phyloP scores from a whole-genome alignment of 2,888 invertebrate species.

The Drosophila affinis region DNA sequence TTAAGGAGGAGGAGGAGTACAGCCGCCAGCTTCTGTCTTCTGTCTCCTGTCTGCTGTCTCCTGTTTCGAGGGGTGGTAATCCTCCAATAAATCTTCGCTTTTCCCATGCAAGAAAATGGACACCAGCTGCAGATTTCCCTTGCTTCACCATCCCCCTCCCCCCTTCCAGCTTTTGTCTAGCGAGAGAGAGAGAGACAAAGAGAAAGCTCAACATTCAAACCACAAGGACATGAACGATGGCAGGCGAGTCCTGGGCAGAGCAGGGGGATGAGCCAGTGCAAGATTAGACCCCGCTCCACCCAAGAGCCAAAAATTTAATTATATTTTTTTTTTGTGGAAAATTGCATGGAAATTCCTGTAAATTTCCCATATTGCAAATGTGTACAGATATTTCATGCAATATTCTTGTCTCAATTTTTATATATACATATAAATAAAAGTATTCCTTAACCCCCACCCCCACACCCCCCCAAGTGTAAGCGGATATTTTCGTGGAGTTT shows the following conservation, averaged over 20 bases:
- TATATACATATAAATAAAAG: neutral
- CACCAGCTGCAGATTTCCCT: constrained; percentile 64
- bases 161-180: constrained; percentile 36
- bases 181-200: neutral
- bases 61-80: constrained; percentile 30
- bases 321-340: constrained; percentile 49
- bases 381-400: constrained; percentile 11
- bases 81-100: constrained; percentile 65
- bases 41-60: constrained; percentile 18
- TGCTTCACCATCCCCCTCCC: neutral
- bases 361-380: constrained; percentile 23
- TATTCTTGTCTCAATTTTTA: too few species aligned
- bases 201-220: constrained; percentile 52
- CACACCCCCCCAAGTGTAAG: neutral
- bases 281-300: constrained; percentile 22
- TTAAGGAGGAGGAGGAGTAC: constrained; percentile 38
- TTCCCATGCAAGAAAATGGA: constrained; percentile 35
- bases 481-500: neutral
- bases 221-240: constrained; percentile 36
- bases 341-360: constrained; percentile 11
- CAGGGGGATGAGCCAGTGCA: constrained; percentile 6
- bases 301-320: constrained; percentile 67
- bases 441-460: neutral
- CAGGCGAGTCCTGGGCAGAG: neutral
- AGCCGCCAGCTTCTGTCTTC: constrained; percentile 9